Percentiles rank a stretch among this genome's conserved stretches.
Conservation (phyloP, 2,113 vertebrate species). For the Sakesphorus luctuosus region DNA sequence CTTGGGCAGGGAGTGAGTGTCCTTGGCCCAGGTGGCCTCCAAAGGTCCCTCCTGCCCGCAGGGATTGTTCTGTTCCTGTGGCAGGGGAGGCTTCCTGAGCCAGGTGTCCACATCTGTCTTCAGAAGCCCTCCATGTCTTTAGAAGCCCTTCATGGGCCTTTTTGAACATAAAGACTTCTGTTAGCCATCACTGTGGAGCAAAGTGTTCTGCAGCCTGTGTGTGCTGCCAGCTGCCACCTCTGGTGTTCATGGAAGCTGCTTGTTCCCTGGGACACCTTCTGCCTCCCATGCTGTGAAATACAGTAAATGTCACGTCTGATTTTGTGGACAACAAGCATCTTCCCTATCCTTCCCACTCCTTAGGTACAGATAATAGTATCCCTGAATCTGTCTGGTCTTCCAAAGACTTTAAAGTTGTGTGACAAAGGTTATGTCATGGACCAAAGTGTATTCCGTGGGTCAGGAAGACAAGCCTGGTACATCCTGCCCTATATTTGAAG, state of each 20-base stretch:
- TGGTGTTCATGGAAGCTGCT: neutral
- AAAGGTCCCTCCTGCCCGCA: neutral
- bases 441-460: conserved; percentile 2
- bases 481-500: neutral
- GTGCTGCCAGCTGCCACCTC: neutral
- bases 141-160: neutral
- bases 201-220: neutral
- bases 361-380: neutral
- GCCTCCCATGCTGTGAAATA: neutral
- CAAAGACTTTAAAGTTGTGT: neutral
- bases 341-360: neutral
- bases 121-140: neutral
- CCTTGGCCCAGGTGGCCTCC: neutral
- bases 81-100: neutral
- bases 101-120: neutral
- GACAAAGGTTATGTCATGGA: conserved; percentile 1
- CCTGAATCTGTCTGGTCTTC: neutral
- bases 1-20: neutral
- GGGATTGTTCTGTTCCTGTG: neutral
- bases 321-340: neutral
- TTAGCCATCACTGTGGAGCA: neutral
- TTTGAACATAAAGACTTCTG: neutral
- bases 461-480: neutral
- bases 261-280: neutral
- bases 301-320: neutral